Evolutionary conservation across 2,888 invertebrate genomes (phyloP).

Genomic region (Thysanoteuthis rhombus): DNA sequence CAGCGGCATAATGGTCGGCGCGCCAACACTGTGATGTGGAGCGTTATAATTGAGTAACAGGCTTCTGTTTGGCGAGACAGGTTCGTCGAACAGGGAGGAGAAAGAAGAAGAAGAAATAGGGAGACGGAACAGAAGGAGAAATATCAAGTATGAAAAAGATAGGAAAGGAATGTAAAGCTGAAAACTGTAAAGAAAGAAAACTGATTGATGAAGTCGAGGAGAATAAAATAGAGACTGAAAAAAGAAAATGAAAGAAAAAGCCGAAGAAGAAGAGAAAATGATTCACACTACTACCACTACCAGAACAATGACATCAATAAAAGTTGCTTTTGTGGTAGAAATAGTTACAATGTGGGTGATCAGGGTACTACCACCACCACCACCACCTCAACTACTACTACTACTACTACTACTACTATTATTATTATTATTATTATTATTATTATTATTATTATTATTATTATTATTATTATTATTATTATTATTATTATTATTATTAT

Average conservation of each 20-base stretch:
- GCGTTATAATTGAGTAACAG: slow-evolving; percentile 12
- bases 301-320: neutral
- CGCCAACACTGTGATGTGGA: neutral
- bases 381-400: no score
- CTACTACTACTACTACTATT: no score
- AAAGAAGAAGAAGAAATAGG: neutral
- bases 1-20: neutral
- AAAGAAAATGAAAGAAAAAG: neutral
- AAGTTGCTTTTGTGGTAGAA: neutral
- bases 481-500: neutral
- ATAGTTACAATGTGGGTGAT: neutral
- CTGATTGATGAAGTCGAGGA: neutral
- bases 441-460: no score
- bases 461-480: no score
- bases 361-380: no score
- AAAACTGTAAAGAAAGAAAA: no score
- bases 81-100: neutral
- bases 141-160: neutral
- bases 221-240: neutral
- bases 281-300: neutral
- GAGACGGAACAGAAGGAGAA: neutral
- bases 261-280: neutral
- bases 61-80: neutral
- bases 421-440: no score
- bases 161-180: no score